A percentile compares a stretch with the other conserved stretches of the same genome.
phyloP scores from a whole-genome alignment of 2,888 invertebrate species.

The Dromius quadrimaculatus region DNA sequence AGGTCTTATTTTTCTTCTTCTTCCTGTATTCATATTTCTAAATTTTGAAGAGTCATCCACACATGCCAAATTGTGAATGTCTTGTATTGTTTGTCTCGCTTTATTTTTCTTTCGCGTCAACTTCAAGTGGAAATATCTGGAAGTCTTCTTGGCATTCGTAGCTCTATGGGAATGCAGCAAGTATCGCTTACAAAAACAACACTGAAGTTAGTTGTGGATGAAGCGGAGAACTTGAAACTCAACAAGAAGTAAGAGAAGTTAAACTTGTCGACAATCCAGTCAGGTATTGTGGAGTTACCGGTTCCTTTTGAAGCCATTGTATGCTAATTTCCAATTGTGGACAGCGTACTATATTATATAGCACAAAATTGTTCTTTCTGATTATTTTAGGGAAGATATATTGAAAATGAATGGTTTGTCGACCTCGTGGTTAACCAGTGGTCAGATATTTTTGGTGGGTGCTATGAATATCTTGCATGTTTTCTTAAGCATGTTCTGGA shows the following conservation, averaged over 20 bases:
- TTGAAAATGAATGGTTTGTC: too few relatives aligned
- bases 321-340: slow-evolving; percentile 52
- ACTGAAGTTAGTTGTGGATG: neutral
- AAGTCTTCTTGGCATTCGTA: neutral
- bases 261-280: slow-evolving; percentile 35
- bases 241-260: neutral
- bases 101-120: too few relatives aligned
- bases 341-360: slow-evolving; percentile 46
- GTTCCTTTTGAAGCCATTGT: slow-evolving; percentile 45
- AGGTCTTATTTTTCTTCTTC: too few relatives aligned
- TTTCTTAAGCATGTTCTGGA: slow-evolving; percentile 19
- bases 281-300: slow-evolving; percentile 38
- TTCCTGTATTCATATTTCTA: too few relatives aligned
- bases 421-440: too few relatives aligned
- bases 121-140: neutral
- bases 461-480: slow-evolving; percentile 41
- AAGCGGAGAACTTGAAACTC: neutral
- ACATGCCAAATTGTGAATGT: too few relatives aligned
- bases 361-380: slow-evolving; percentile 27
- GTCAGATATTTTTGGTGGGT: slow-evolving; percentile 32
- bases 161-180: neutral
- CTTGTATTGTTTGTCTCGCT: too few relatives aligned
- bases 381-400: too few relatives aligned
- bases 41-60: too few relatives aligned
- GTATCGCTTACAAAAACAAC: slow-evolving; percentile 26